Evolutionary conservation across 2,888 invertebrate species (phyloP).

Genomic region (Epicampocera succincta): DNA sequence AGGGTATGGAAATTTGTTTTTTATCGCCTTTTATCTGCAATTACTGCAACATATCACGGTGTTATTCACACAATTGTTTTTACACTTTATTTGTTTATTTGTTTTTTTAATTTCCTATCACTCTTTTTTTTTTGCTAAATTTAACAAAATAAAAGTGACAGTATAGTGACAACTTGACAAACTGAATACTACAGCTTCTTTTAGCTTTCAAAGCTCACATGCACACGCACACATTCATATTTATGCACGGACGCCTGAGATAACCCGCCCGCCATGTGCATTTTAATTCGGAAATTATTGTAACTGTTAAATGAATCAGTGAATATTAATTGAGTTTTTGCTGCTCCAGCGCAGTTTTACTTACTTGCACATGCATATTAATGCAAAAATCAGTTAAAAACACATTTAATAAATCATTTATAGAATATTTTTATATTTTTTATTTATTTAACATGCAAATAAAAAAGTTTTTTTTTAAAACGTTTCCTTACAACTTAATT

Average conservation of each 20-base stretch:
- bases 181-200: background rate
- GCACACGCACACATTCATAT: too few relatives aligned
- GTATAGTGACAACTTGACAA: slow-evolving; percentile 22
- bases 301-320: slow-evolving; percentile 36
- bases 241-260: too few relatives aligned
- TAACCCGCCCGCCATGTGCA: too few relatives aligned
- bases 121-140: background rate
- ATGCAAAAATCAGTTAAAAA: slow-evolving; percentile 2
- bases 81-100: slow-evolving; percentile 6
- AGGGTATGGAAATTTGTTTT: background rate
- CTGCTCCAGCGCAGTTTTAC: background rate
- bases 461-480: too few relatives aligned
- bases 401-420: background rate
- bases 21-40: background rate
- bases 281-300: slow-evolving; percentile 22
- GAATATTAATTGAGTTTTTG: slow-evolving; percentile 40
- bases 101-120: slow-evolving; percentile 13
- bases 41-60: background rate
- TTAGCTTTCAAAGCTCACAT: background rate
- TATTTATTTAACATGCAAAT: too few relatives aligned
- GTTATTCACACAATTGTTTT: slow-evolving; percentile 16
- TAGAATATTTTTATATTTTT: too few relatives aligned
- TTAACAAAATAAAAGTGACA: slow-evolving; percentile 6
- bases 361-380: too few relatives aligned
- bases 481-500: too few relatives aligned